phyloP scores from a whole-genome alignment of 2,797 vertebrate genomes.

The Amphiprion clarkii region DNA sequence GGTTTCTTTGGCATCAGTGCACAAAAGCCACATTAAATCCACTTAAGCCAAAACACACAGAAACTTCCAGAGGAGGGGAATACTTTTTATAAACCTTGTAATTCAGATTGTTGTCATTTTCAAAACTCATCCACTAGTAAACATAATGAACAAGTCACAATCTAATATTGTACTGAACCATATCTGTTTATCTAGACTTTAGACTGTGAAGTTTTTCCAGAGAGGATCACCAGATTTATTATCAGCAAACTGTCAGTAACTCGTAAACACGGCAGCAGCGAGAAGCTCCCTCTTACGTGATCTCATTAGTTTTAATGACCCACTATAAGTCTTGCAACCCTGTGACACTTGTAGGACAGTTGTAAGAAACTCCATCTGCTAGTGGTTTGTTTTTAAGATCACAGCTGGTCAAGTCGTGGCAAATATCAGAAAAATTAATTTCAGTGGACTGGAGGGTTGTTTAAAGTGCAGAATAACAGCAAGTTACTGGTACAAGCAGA shows the following conservation, averaged over 20 bases:
- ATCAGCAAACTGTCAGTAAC: slow-evolving; percentile 40
- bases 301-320: slow-evolving; percentile 51
- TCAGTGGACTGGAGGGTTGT: neutral
- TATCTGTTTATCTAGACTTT: slow-evolving; percentile 10
- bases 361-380: slow-evolving; percentile 13
- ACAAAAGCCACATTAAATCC: neutral
- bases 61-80: too few relatives aligned
- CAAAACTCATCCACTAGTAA: neutral
- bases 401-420: slow-evolving; percentile 11
- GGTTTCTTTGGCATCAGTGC: neutral
- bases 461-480: neutral
- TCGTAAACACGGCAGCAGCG: slow-evolving; percentile 47
- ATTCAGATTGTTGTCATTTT: slow-evolving; percentile 6
- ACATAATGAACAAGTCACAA: neutral
- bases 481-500: neutral
- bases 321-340: slow-evolving; percentile 21
- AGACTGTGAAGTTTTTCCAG: slow-evolving; percentile 32
- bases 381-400: slow-evolving; percentile 14
- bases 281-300: slow-evolving; percentile 31
- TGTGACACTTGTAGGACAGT: slow-evolving; percentile 21
- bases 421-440: neutral
- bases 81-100: too few relatives aligned
- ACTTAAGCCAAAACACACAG: neutral
- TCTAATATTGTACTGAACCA: neutral
- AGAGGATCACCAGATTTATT: slow-evolving; percentile 43